phyloP scores from a whole-genome alignment of 2,888 invertebrate species.

The Dione juno region DNA sequence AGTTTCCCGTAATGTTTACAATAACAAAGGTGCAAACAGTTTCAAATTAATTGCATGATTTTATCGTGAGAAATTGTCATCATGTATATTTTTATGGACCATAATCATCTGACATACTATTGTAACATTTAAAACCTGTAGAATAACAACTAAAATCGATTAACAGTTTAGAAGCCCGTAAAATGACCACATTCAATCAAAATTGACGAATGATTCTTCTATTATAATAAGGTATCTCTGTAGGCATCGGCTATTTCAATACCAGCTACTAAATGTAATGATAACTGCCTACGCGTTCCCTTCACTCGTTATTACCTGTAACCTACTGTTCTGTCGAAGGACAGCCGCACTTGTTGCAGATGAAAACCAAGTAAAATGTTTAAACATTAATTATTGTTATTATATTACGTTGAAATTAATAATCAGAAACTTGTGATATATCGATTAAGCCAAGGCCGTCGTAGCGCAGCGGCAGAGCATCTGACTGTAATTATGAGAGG shows the following conservation, averaged over 20 bases:
- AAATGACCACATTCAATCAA: conserved; percentile 40
- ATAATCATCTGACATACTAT: not conserved
- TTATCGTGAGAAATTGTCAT: conserved; percentile 15
- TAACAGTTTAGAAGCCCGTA: not conserved
- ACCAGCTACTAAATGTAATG: conserved; percentile 46
- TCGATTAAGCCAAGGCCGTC: too few species aligned
- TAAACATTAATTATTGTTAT: not conserved
- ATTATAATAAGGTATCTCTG: conserved; percentile 45
- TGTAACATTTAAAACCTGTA: not conserved
- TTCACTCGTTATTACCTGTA: conserved; percentile 51
- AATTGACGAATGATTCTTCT: conserved; percentile 48
- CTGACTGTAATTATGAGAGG: too few species aligned
- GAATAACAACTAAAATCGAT: conserved; percentile 23
- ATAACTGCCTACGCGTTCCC: conserved; percentile 54
- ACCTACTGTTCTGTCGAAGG: conserved; percentile 48
- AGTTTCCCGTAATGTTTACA: too few species aligned
- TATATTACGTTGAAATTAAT: not conserved
- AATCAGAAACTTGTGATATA: not conserved
- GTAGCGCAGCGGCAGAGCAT: too few species aligned
- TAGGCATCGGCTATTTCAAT: conserved; percentile 46
- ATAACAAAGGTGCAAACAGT: not conserved
- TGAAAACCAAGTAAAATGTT: conserved; percentile 27
- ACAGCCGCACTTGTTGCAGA: conserved; percentile 45
- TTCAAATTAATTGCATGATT: conserved; percentile 4
- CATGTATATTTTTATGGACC: not conserved